phyloP scores from a whole-genome alignment of 2,113 vertebrate species.

The Epinephelus moara region DNA sequence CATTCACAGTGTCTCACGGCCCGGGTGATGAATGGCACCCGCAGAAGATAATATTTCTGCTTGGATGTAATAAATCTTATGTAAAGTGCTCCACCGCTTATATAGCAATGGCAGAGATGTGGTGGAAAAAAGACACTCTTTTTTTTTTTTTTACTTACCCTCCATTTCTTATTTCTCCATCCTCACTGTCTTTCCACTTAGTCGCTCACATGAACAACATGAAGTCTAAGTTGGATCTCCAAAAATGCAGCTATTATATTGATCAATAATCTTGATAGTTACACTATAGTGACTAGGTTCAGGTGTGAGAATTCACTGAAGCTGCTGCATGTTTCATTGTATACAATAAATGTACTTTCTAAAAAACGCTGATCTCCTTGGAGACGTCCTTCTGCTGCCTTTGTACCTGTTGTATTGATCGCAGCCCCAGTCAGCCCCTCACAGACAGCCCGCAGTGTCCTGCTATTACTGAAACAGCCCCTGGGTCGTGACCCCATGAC shows the following conservation, averaged over 20 bases:
- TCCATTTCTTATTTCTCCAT: conserved; percentile 45
- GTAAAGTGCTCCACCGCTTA: conserved; percentile 85
- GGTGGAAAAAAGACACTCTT: conserved; percentile 32
- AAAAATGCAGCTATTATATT: neutral
- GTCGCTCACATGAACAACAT: neutral
- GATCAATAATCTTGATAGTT: neutral
- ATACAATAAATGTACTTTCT: conserved; percentile 25
- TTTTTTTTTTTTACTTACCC: conserved; percentile 36
- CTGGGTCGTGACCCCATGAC: conserved; percentile 72
- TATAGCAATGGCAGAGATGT: conserved; percentile 73
- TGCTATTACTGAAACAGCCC: conserved; percentile 72
- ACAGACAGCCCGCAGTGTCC: conserved; percentile 71
- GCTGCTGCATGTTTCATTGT: conserved; percentile 17
- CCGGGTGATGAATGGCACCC: conserved; percentile 95
- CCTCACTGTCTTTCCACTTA: neutral
- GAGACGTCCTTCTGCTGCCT: conserved; percentile 48
- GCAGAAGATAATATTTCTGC: conserved; percentile 96
- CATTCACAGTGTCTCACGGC: conserved; percentile 91
- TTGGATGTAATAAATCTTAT: conserved; percentile 97
- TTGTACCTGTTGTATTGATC: conserved; percentile 76
- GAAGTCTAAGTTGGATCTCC: neutral
- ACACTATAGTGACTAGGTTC: neutral
- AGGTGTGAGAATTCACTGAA: conserved; percentile 15
- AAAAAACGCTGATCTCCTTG: conserved; percentile 37
- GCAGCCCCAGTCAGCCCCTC: conserved; percentile 42